Evolutionary conservation across 2,113 vertebrate species (phyloP), one percentile per base, ranked within the genome.

Genomic region (Sclerurus mexicanus): DNA sequence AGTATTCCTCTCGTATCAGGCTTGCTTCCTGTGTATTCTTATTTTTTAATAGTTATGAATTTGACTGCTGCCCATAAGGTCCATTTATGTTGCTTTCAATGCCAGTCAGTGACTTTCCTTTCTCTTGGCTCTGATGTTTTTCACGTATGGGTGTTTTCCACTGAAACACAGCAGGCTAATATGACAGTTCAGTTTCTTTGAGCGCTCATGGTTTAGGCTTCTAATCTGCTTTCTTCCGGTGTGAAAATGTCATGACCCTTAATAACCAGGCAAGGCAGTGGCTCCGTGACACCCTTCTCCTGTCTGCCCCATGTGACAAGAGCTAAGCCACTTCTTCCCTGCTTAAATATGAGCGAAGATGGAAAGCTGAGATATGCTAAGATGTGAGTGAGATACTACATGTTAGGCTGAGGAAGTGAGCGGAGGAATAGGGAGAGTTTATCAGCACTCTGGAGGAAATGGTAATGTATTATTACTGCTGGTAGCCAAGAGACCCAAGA

Each of bases 351-450:
- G 42, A 80, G 49, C 0, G 1, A 52, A 62, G 27, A 9, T 49
- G 69, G 58, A 40, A 77, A 69, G 33, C 18, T 82, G 74, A 85
- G 39, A 44, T 71, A 23, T 3, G 25, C 22, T 71, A 77, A 58
- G 56, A 49, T 73, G 66, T 23, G 46, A 35, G 19, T 0, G 0
- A 74, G n/a, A 13, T 44, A 6, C 42, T 73, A 6, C 0, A 0
- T 28, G 33, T 44, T 53, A 74, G 14, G 20, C 3, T 85, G 66
- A 67, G 60, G 47, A 55, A 58, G 35, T 19, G 53, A 79, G 12
- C 25, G 20, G 35, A 72, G 68, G 35, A 90, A 55, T 35, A 27
- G 35, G 53, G 42, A 42, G 59, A 40, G 28, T 55, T 88, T 50
- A 9, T 60, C 44, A 60, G 24, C 15, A 9, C 12, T 75, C 47